Evolutionary conservation across 2,888 invertebrate genomes (phyloP), one percentile per base, ranked within the genome.

Genomic region (Cheilosia soror): DNA sequence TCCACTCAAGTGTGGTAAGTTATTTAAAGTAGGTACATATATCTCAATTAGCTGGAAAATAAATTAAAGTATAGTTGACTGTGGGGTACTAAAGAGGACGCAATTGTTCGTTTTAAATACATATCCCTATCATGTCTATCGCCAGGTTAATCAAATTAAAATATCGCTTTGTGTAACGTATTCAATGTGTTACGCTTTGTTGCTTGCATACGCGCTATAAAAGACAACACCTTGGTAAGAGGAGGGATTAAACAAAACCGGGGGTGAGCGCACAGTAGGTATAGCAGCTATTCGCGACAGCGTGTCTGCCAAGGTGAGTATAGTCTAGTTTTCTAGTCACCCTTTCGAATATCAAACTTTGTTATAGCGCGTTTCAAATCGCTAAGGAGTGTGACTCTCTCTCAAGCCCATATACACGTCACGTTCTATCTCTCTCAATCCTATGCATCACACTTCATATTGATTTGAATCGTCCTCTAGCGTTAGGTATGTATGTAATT

Each of bases 111-210:
- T 15, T 31, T 31, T 11, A 2, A 44, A 63, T 63, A 5, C 15
- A n/a, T 37, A 15, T 40, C 65, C 55, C 37, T 57, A 27, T 3
- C 51, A 40, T 58, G 58, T 47, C 57, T 44, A 49, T 29, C 40
- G 9, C 37, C n/a, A 25, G 66, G 42, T 13, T 68, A 76, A 51
- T 68, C 51, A 42, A 60, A 60, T 68, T 76, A 76, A 68, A 53
- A 76, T 60, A 68, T 68, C n/a, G 42, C 25, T 31, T 60, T 68
- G 47, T 40, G 31, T 29, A 53, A 68, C 42, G 42, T 29, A 55
- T 55, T 31, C 33, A 42, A 47, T 27, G 63, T 42, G 76, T 76
- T 66, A 60, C 53, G 66, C 42, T 66, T 66, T 60, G 60, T 27
- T 40, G 66, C 20, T 33, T 60, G 31, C 47, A 51, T 51, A 60